Evolutionary conservation across 2,113 vertebrate species (phyloP).

Genomic region (human (Homo sapiens)): GRCh38 chr20:10682501-10683000

Average conservation of each 20-base stretch:
- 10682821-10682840: background rate
- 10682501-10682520: background rate
- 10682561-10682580: background rate
- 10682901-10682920: background rate
- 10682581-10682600: background rate
- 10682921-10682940: background rate
- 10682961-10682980: background rate
- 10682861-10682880: background rate
- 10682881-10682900: background rate
- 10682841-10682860: background rate
- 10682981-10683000: background rate
- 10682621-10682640: background rate
- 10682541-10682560: background rate
- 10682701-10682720: background rate
- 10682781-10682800: background rate
- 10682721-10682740: background rate
- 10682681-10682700: background rate
- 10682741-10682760: background rate
- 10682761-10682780: background rate
- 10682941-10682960: slow-evolving; percentile 20
- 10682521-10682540: background rate
- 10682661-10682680: background rate
- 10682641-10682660: background rate
- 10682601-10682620: slow-evolving; percentile 25
- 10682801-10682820: background rate